Percentiles rank a stretch among this genome's conserved stretches.
Evolutionary conservation across 2,113 vertebrate species (phyloP).

Genomic region (Xenopus borealis): DNA sequence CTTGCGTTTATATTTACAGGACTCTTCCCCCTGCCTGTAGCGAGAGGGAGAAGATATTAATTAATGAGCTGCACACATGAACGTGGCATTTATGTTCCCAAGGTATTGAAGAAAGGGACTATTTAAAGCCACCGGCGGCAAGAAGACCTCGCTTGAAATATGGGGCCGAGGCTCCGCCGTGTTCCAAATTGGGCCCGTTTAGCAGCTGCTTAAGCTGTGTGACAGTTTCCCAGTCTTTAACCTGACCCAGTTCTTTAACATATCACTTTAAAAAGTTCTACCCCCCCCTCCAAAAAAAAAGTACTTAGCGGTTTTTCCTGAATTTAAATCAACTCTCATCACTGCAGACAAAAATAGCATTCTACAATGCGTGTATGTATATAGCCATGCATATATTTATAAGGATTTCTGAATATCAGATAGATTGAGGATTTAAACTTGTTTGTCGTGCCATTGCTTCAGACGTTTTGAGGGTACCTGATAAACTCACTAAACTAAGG

Average conservation of each 20-base stretch:
- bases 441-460: background rate
- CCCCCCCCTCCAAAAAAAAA: background rate
- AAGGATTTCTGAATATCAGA: background rate
- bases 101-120: conserved; percentile 43
- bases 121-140: conserved; percentile 29
- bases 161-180: conserved; percentile 3
- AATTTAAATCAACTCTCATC: background rate
- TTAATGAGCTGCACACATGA: conserved; percentile 81
- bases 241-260: conserved; percentile 37
- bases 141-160: conserved; percentile 21
- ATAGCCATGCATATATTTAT: background rate
- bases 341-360: background rate
- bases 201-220: conserved; percentile 25
- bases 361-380: background rate
- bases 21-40: conserved; percentile 72
- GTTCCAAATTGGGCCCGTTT: conserved; percentile 26
- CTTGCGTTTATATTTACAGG: conserved; percentile 77
- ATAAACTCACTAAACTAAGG: too few species aligned
- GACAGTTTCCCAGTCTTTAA: conserved; percentile 14
- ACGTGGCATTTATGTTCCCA: conserved; percentile 78
- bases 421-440: background rate
- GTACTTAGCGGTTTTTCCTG: background rate
- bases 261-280: conserved; percentile 20
- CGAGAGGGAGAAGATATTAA: conserved; percentile 74
- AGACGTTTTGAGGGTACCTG: background rate